phyloP scores from a whole-genome alignment of 2,888 invertebrate species.

The Drosophila cracens region DNA sequence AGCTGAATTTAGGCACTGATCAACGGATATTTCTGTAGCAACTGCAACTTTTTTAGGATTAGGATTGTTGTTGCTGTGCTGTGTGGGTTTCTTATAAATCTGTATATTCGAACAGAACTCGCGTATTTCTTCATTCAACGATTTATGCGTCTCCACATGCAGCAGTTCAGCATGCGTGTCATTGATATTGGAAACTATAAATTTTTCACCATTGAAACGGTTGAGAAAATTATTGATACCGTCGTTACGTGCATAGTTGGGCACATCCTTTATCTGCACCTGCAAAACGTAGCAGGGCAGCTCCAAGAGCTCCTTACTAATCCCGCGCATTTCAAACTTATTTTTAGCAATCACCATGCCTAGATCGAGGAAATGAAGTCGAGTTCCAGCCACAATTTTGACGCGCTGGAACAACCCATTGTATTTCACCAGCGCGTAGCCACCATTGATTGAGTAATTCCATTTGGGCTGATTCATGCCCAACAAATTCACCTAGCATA shows the following conservation, averaged over 20 bases:
- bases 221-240: conserved; percentile 12
- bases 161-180: conserved; percentile 27
- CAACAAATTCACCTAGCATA: conserved; percentile 35
- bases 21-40: neutral
- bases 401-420: conserved; percentile 37
- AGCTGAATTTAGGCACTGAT: neutral
- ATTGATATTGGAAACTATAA: neutral
- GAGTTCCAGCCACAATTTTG: conserved; percentile 6
- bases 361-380: conserved; percentile 36
- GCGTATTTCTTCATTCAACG: conserved; percentile 34
- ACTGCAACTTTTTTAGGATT: neutral
- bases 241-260: neutral
- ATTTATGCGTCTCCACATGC: conserved; percentile 5
- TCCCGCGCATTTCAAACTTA: conserved; percentile 20
- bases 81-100: neutral
- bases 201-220: conserved; percentile 31
- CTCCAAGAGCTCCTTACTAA: conserved; percentile 35
- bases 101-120: conserved; percentile 5
- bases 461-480: conserved; percentile 23
- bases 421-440: conserved; percentile 21
- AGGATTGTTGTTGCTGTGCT: neutral
- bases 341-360: conserved; percentile 14
- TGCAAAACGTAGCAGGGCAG: conserved; percentile 30
- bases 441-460: neutral
- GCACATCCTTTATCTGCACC: conserved; percentile 37